phyloP scores from a whole-genome alignment of 2,888 invertebrate genomes.

The Myopa tessellatipennis region DNA sequence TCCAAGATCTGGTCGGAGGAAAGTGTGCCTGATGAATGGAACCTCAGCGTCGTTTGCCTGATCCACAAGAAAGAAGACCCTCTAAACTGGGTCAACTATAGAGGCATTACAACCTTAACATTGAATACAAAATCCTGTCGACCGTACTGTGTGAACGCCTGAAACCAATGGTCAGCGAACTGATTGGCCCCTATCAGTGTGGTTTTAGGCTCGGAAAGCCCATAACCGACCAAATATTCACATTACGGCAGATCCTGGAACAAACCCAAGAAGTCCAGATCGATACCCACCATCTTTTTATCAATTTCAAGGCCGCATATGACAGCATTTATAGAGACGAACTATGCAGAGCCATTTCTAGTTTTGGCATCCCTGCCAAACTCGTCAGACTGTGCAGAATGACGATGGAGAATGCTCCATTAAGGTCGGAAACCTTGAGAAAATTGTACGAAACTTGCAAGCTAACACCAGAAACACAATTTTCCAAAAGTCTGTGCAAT shows the following conservation, averaged over 20 bases:
- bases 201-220: slow-evolving; percentile 30
- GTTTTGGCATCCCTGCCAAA: slow-evolving; percentile 28
- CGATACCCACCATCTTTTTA: slow-evolving; percentile 40
- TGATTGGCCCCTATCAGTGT: slow-evolving; percentile 35
- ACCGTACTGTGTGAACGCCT: slow-evolving; percentile 27
- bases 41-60: slow-evolving; percentile 20
- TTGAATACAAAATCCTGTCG: background rate
- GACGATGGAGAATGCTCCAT: background rate
- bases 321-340: slow-evolving; percentile 36
- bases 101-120: slow-evolving; percentile 22
- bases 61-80: slow-evolving; percentile 26
- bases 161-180: slow-evolving; percentile 11
- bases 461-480: no score
- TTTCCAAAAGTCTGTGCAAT: no score
- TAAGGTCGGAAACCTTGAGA: background rate
- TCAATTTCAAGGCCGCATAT: slow-evolving; percentile 44
- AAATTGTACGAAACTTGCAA: no score
- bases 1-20: background rate
- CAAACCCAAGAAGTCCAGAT: slow-evolving; percentile 28
- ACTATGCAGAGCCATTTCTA: slow-evolving; percentile 40
- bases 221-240: slow-evolving; percentile 31
- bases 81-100: slow-evolving; percentile 21
- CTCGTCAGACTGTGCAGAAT: background rate
- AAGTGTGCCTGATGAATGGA: background rate
- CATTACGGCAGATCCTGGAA: slow-evolving; percentile 33